Evolutionary conservation across 2,113 vertebrate genomes (phyloP), one percentile per base, ranked within the genome.

Genomic region (Hypanus sabinus): DNA sequence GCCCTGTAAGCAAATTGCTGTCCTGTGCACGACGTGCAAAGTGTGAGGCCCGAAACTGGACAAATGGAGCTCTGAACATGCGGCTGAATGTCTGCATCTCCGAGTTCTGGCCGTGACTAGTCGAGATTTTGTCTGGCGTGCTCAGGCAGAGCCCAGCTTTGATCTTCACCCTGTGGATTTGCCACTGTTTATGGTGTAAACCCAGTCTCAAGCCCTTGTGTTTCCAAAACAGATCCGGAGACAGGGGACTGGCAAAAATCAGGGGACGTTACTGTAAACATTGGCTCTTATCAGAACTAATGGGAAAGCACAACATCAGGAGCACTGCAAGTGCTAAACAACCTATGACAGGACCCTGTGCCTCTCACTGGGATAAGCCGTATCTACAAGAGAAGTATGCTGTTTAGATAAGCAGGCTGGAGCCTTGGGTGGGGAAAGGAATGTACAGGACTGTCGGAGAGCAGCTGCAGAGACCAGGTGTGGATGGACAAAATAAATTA

Each of bases 121-220:
- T 33, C 20, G n/a, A 90, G 30, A 90, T 65, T 62, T 60, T 90
- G n/a, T 90, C n/a, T 20, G 12, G 33, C 7, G 0, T 65, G 20
- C 30, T 90, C 60, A n/a, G 60, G 60, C 60, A 11, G 5, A 90
- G 33, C 60, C 36, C 62, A 16, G 10, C 85, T 16, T 90, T 90
- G 85, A 90, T 65, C 30, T 14, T 33, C 60, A 65, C 12, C 33
- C 60, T 65, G 85, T 90, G 60, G 18, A 90, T n/a, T 65, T 90
- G 60, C 85, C 62, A 62, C 16, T 90, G 30, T 90, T 90, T 90
- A 33, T 20, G n/a, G 62, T 90, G 57, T 90, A 90, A 90, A 90
- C 85, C n/a, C 20, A n/a, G 85, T 90, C 85, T 90, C 85, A 90
- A 90, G 85, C 60, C 85, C n/a, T 30, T 18, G 14, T 90, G 85